phyloP scores from a whole-genome alignment of 2,888 invertebrate species.

The Eristalinus aeneus region DNA sequence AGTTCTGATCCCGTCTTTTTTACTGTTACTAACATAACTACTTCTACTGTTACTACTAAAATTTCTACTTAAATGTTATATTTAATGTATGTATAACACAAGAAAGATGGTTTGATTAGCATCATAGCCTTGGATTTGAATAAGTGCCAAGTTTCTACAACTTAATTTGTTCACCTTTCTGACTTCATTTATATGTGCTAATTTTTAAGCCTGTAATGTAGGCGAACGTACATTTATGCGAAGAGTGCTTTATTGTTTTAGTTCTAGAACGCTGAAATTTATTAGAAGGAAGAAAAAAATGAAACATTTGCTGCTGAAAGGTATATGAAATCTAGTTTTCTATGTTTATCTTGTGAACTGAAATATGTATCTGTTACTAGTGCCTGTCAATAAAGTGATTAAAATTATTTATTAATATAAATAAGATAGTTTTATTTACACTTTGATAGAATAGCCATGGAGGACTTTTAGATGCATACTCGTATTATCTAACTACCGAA shows the following conservation, averaged over 20 bases:
- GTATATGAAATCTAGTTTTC: not conserved
- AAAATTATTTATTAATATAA: constrained; percentile 1
- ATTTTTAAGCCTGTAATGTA: not conserved
- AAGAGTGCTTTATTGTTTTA: not conserved
- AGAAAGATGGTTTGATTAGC: not conserved
- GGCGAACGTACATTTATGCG: not conserved
- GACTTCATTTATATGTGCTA: not conserved
- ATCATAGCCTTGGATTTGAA: not conserved
- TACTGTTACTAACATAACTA: not conserved
- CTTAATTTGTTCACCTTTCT: not conserved
- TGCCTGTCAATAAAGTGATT: constrained; percentile 9
- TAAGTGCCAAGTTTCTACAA: not conserved
- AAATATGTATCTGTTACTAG: constrained; percentile 23
- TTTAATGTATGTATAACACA: not conserved
- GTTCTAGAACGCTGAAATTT: not conserved
- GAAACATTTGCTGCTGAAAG: not conserved
- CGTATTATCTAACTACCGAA: too few species aligned
- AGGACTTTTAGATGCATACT: too few species aligned
- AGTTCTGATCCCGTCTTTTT: not conserved
- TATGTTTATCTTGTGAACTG: constrained; percentile 21
- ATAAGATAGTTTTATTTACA: too few species aligned
- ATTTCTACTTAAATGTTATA: not conserved
- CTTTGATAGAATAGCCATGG: too few species aligned
- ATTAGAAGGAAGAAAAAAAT: not conserved
- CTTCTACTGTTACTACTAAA: not conserved